A percentile compares a stretch with the other conserved stretches of the same genome.
Evolutionary conservation across 1,140 invertebrate genomes (phyloP).

Genomic region (Mya arenaria): DNA sequence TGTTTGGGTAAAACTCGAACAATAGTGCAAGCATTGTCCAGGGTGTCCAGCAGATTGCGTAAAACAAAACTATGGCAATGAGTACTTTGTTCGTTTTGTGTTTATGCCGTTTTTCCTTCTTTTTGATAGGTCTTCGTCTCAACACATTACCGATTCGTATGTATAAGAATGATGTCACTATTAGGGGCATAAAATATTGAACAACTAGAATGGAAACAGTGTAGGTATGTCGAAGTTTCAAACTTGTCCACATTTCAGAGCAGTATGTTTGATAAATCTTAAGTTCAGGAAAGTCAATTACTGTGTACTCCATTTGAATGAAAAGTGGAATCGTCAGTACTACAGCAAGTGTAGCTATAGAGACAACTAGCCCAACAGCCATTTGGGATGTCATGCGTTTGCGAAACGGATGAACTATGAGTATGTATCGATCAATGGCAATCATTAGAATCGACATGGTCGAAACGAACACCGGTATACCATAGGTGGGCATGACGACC

Average conservation of each 20-base stretch:
- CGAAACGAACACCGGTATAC: slow-evolving; percentile 86
- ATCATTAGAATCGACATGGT: slow-evolving; percentile 88
- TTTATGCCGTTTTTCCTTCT: slow-evolving; percentile 83
- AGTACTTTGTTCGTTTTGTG: slow-evolving; percentile 92
- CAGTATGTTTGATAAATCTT: slow-evolving; percentile 69
- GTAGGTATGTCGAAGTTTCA: slow-evolving; percentile 67
- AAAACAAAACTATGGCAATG: slow-evolving; percentile 97
- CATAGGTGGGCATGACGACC: slow-evolving; percentile 77
- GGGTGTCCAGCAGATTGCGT: slow-evolving; percentile 89
- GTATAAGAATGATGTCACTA: slow-evolving; percentile 74
- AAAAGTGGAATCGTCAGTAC: slow-evolving; percentile 75
- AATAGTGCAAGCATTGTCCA: slow-evolving; percentile 77
- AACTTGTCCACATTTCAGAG: slow-evolving; percentile 74
- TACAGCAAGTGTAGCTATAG: slow-evolving; percentile 71
- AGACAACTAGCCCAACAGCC: slow-evolving; percentile 67
- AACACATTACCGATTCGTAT: slow-evolving; percentile 74
- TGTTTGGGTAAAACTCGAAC: slow-evolving; percentile 68
- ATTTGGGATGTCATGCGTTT: slow-evolving; percentile 69
- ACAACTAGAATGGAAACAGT: slow-evolving; percentile 72
- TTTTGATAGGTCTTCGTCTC: slow-evolving; percentile 70
- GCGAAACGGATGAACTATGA: slow-evolving; percentile 85
- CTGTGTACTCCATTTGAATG: slow-evolving; percentile 68
- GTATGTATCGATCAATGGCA: slow-evolving; percentile 86
- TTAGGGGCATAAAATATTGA: slow-evolving; percentile 77
- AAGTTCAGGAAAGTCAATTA: slow-evolving; percentile 60